These are phyloP conservation scores for Pseudomyrmex sp. DNA, from an alignment of 1,140 invertebrate genomes.

Conservation along the genomic window DNA sequence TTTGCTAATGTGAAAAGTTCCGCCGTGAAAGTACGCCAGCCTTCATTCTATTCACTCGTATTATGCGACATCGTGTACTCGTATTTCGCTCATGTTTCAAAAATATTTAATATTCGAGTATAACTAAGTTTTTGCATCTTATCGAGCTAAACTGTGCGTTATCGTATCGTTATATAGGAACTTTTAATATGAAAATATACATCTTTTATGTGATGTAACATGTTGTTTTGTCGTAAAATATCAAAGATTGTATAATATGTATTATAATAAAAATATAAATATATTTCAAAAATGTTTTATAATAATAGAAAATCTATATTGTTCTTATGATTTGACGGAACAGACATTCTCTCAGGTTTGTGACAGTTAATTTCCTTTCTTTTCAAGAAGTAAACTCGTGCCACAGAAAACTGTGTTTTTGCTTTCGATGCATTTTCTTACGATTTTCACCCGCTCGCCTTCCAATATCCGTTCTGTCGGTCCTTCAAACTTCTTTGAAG, in stretches of 20 bases:
- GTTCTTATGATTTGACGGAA: neutral
- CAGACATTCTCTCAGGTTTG: neutral
- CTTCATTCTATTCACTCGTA: constrained; percentile 25
- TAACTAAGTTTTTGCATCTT: constrained; percentile 19
- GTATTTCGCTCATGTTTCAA: constrained; percentile 22
- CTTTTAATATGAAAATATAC: neutral
- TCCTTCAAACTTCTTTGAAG: constrained; percentile 46
- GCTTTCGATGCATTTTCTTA: constrained; percentile 51
- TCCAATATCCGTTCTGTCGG: constrained; percentile 52
- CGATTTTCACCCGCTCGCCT: constrained; percentile 32
- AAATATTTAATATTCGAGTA: constrained; percentile 47
- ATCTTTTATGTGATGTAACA: too few species aligned
- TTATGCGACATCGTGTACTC: constrained; percentile 21
- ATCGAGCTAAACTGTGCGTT: neutral
- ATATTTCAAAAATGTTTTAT: neutral
- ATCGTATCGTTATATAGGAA: neutral
- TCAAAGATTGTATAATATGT: neutral
- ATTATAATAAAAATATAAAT: neutral
- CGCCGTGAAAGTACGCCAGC: constrained; percentile 21
- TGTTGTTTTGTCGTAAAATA: too few species aligned
- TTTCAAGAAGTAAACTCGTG: constrained; percentile 7
- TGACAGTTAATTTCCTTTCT: constrained; percentile 46
- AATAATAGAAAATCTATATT: neutral
- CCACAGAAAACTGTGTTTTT: constrained; percentile 34
- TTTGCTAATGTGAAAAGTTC: constrained; percentile 73